These are phyloP conservation scores for Probaryconus sp. DNA, from an alignment of 1,140 invertebrate genomes.

Conservation along the genomic window DNA sequence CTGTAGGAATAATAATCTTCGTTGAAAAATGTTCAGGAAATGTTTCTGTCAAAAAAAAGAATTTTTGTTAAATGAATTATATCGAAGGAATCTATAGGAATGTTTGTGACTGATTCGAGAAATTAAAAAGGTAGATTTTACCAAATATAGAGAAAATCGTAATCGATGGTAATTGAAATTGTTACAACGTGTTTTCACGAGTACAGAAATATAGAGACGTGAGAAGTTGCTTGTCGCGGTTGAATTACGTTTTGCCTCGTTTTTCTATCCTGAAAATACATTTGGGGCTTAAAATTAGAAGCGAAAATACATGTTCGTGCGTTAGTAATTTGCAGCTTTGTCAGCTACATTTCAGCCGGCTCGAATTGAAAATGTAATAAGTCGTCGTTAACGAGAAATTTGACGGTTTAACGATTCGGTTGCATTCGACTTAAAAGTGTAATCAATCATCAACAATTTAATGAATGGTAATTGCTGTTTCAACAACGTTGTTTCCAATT, in stretches of 20 bases:
- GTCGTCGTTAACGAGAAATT: slow-evolving; percentile 1
- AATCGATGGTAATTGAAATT: slow-evolving; percentile 5
- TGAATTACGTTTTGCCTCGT: slow-evolving; percentile 35
- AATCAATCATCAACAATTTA: slow-evolving; percentile 12
- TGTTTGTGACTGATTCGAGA: too few relatives aligned
- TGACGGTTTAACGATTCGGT: slow-evolving; percentile 15
- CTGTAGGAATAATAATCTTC: too few relatives aligned
- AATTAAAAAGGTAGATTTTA: too few relatives aligned
- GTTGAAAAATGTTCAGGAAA: too few relatives aligned
- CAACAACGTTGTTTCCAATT: too few relatives aligned
- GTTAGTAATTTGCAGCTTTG: slow-evolving; percentile 25
- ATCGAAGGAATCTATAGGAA: too few relatives aligned
- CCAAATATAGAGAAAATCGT: neutral
- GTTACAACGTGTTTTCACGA: neutral
- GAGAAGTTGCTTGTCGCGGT: slow-evolving; percentile 38
- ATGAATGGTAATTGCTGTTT: slow-evolving; percentile 12
- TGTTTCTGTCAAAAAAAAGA: too few relatives aligned
- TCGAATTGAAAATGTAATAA: slow-evolving; percentile 10
- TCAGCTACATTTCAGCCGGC: slow-evolving; percentile 10
- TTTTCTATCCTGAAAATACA: slow-evolving; percentile 42
- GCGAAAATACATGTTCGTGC: slow-evolving; percentile 5
- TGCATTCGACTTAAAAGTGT: slow-evolving; percentile 7
- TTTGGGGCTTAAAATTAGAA: slow-evolving; percentile 36
- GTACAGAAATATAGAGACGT: slow-evolving; percentile 26
- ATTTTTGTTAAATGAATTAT: too few relatives aligned